These are phyloP conservation scores for Rhyacophila brunnea DNA, from an alignment of 1,140 invertebrate species.

Conservation along the genomic window DNA sequence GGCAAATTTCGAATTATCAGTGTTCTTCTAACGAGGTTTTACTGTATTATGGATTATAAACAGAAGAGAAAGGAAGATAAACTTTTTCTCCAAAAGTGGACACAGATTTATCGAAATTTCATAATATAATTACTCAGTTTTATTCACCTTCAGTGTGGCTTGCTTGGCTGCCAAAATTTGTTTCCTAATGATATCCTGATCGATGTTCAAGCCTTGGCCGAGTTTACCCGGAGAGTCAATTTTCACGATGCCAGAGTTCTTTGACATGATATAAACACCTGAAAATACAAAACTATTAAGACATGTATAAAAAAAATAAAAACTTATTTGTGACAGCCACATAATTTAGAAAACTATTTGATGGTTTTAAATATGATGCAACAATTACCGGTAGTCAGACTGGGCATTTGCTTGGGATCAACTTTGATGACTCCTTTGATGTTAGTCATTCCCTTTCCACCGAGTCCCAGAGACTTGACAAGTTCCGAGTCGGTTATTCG, in stretches of 20 bases:
- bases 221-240: slow-evolving; percentile 63
- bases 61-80: no score
- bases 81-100: no score
- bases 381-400: slow-evolving; percentile 54
- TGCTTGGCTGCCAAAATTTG: slow-evolving; percentile 53
- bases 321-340: no score
- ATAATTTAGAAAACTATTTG: no score
- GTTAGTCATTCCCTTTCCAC: slow-evolving; percentile 59
- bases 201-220: slow-evolving; percentile 52
- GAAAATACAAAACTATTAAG: slow-evolving; percentile 33
- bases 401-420: slow-evolving; percentile 71
- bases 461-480: slow-evolving; percentile 50
- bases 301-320: no score
- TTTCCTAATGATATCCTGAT: slow-evolving; percentile 52
- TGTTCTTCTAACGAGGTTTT: no score
- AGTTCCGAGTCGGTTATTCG: slow-evolving; percentile 45
- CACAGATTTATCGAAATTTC: neutral
- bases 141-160: slow-evolving; percentile 32
- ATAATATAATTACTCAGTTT: no score
- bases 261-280: slow-evolving; percentile 73
- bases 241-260: slow-evolving; percentile 69
- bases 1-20: no score
- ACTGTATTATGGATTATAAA: no score
- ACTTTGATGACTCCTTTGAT: slow-evolving; percentile 73
- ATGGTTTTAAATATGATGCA: no score